These are phyloP conservation scores for Hydroisotoma schaefferi DNA, from an alignment of 2,888 invertebrate genomes.

Conservation along the genomic window DNA sequence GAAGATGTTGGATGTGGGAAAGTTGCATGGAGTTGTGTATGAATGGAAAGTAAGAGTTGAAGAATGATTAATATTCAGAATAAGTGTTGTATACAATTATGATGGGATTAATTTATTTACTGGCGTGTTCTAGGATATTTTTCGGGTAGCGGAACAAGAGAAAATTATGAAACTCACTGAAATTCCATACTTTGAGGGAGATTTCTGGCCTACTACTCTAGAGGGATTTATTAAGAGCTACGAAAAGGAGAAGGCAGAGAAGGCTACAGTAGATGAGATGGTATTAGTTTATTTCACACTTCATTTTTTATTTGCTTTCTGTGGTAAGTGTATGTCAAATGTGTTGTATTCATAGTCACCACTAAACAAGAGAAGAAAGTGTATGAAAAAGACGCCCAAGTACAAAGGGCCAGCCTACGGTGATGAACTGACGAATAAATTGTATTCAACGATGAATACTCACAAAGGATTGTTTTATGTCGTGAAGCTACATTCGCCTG, in stretches of 20 bases:
- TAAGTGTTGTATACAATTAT: too few relatives aligned
- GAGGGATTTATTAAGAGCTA: slow-evolving; percentile 98
- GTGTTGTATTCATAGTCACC: too few relatives aligned
- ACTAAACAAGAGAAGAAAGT: too few relatives aligned
- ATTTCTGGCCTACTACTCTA: slow-evolving; percentile 99
- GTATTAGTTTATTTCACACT: too few relatives aligned
- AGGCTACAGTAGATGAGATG: too few relatives aligned
- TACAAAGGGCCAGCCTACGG: too few relatives aligned
- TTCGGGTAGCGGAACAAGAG: slow-evolving; percentile 98
- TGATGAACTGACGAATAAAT: background rate
- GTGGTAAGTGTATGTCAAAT: too few relatives aligned
- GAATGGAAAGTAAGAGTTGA: slow-evolving; percentile 22
- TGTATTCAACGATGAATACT: background rate
- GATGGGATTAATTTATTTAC: background rate
- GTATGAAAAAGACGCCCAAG: too few relatives aligned
- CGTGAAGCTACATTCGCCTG: background rate
- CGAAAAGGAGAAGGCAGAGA: too few relatives aligned
- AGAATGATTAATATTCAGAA: too few relatives aligned
- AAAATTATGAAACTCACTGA: slow-evolving; percentile 87
- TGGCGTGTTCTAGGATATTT: slow-evolving; percentile 64
- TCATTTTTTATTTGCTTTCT: too few relatives aligned
- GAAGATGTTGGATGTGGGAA: slow-evolving; percentile 84
- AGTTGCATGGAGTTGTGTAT: slow-evolving; percentile 19
- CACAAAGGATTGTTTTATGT: background rate
- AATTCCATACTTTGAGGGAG: slow-evolving; percentile 94